These are phyloP conservation scores for Gobio occitaniae DNA, from an alignment of 2,797 vertebrate genomes.

Conservation along the genomic window DNA sequence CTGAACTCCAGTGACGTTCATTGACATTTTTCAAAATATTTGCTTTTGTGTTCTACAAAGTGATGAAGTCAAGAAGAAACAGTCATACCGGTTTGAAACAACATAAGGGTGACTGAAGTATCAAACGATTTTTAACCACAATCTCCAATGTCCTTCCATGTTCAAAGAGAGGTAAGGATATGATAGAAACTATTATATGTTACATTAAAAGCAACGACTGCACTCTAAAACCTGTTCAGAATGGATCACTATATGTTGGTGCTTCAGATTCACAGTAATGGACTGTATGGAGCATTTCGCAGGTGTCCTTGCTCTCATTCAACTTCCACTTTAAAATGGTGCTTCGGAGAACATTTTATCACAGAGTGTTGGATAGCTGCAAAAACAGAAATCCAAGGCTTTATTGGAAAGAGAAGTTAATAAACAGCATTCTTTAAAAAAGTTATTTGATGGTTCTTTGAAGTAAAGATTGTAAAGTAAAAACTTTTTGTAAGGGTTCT, in stretches of 20 bases:
- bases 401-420: neutral
- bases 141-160: neutral
- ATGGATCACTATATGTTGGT: constrained; percentile 26
- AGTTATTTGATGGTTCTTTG: neutral
- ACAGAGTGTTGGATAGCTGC: neutral
- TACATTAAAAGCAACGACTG: constrained; percentile 14
- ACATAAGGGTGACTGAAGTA: neutral
- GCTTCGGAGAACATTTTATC: neutral
- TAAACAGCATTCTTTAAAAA: neutral
- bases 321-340: neutral
- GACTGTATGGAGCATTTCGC: constrained; percentile 34
- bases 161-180: neutral
- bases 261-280: constrained; percentile 37
- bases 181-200: neutral
- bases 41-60: neutral
- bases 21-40: neutral
- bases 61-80: neutral
- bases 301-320: constrained; percentile 38
- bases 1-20: neutral
- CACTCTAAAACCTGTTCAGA: constrained; percentile 21
- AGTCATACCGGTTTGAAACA: neutral
- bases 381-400: neutral
- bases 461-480: neutral
- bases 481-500: neutral
- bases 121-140: neutral